These are phyloP conservation scores for Nomada fabriciana DNA, from an alignment of 2,888 invertebrate genomes.

Conservation along the genomic window DNA sequence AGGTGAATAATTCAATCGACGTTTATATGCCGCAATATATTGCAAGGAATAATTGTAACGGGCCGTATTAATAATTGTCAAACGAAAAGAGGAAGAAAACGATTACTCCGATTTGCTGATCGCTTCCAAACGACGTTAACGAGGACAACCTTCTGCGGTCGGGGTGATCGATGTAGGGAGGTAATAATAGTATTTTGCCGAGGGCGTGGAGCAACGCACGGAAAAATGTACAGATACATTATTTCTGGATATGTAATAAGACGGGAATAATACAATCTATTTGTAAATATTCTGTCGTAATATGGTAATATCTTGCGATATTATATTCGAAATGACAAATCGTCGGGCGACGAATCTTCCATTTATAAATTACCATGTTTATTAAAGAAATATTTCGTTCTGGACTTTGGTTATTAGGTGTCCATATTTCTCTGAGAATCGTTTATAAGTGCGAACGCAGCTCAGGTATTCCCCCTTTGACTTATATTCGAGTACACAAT, in stretches of 20 bases:
- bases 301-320: neutral
- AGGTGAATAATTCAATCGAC: too few relatives aligned
- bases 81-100: neutral
- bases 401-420: too few relatives aligned
- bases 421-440: too few relatives aligned
- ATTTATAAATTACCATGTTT: too few relatives aligned
- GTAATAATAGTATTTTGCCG: conserved; percentile 56
- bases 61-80: conserved; percentile 4
- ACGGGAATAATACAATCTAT: neutral
- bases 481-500: neutral
- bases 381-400: too few relatives aligned
- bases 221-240: conserved; percentile 14
- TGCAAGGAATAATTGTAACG: neutral
- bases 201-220: conserved; percentile 16
- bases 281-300: too few relatives aligned
- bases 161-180: conserved; percentile 51
- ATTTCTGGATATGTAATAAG: conserved; percentile 2
- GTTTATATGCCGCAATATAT: neutral
- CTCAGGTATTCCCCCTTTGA: too few relatives aligned
- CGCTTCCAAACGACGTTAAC: conserved; percentile 30
- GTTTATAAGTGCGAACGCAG: too few relatives aligned
- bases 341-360: neutral
- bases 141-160: conserved; percentile 49
- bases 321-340: neutral
- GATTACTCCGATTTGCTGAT: neutral